Base-by-base conservation (phyloP, 2,797 vertebrate genomes). In the Karalla daura region DNA sequence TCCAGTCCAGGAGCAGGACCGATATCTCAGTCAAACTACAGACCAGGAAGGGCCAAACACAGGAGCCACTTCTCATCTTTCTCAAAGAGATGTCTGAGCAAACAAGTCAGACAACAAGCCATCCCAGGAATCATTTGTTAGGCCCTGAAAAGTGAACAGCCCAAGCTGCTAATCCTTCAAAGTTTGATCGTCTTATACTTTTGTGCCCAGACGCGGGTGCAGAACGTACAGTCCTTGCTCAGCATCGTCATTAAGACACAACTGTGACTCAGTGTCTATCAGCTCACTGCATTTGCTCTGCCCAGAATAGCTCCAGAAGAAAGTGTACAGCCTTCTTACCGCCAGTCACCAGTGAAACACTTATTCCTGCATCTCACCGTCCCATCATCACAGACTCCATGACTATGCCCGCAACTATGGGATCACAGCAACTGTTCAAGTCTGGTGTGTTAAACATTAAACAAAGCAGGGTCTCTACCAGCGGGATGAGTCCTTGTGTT, bases 401-500 rank as follows among this genome's bases (percentile, higher is more conserved):
- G 33, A 52, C 10, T 28, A 15, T 17, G 13, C 30, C 40, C 23
- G 10, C n/a, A 40, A 17, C 11, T 0, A 30, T n/a, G 11, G 27
- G 3, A 49, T 49, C 46, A 32, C 27, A 13, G 30, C 6, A 32
- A 20, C 33, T 33, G 5, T 30, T 14, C n/a, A 13, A n/a, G 7
- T n/a, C 2, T 25, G 12, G 7, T 1, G 41, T 43, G 43, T 24
- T 58, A 9, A 20, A 3, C 46, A 30, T 14, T 20, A 21, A 46
- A 35, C 3, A 27, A 28, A 65, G 53, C 11, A 3, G 7, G n/a
- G 2, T 49, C 10, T 76, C 87, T 86, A 91, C 89, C 87, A 36
- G 70, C 36, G n/a, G 75, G 88, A 17, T 86, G 68, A 7, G 88
- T 56, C 52, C 86, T 82, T 0, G 80, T 83, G 59, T 72, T 62